Conservation (phyloP, 2,888 invertebrate species). For the Argynnis bischoffii region DNA sequence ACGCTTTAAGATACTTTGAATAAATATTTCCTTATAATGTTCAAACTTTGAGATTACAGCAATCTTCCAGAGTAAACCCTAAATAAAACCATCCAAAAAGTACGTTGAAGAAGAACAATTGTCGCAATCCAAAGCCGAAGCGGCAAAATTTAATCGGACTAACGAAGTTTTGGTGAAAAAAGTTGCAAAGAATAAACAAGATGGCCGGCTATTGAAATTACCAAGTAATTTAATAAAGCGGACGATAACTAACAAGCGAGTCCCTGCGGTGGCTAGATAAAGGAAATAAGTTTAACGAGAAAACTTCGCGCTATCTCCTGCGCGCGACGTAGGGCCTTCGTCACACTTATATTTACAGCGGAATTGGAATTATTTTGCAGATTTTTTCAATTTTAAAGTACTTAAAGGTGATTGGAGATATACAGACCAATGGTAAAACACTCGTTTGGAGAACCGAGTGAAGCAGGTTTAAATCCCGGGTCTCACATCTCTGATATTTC, state of each 20-base stretch:
- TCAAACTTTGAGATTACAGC: conserved; percentile 13
- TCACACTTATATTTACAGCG: conserved; percentile 26
- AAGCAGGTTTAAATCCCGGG: too few relatives aligned
- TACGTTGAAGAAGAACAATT: conserved; percentile 24
- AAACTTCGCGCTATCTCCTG: conserved; percentile 57
- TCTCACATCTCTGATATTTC: too few relatives aligned
- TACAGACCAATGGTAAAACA: too few relatives aligned
- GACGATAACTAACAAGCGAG: conserved; percentile 61
- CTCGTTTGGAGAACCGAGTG: background rate
- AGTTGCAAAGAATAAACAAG: conserved; percentile 58
- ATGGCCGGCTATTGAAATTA: conserved; percentile 69
- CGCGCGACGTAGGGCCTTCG: conserved; percentile 42
- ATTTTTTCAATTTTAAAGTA: background rate
- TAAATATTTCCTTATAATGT: conserved; percentile 1
- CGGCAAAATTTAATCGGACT: conserved; percentile 31
- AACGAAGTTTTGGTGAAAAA: conserved; percentile 32
- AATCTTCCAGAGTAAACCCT: conserved; percentile 2
- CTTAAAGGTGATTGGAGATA: background rate
- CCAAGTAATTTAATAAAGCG: conserved; percentile 76
- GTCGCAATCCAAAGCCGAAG: conserved; percentile 24
- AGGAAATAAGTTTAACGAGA: conserved; percentile 69
- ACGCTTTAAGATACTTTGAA: background rate
- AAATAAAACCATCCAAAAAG: conserved; percentile 18
- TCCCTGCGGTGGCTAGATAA: conserved; percentile 64
- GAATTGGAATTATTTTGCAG: background rate